Conservation (phyloP, 1,140 invertebrate species). For the Pogonognathellus flavescens region DNA sequence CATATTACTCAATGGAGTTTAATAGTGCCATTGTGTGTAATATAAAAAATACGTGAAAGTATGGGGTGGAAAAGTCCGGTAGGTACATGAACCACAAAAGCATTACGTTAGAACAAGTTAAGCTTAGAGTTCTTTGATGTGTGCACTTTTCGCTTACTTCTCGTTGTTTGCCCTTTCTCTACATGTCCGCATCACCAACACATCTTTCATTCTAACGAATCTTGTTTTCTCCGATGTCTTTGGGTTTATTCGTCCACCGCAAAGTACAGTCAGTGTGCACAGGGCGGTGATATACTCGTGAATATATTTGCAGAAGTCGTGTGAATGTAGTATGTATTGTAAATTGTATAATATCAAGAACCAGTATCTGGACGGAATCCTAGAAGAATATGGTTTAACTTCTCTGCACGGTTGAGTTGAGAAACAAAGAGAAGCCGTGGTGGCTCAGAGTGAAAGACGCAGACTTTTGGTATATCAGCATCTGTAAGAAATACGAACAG, state of each 20-base stretch:
- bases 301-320: too few relatives aligned
- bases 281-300: too few relatives aligned
- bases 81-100: too few relatives aligned
- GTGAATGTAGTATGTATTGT: too few relatives aligned
- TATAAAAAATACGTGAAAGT: too few relatives aligned
- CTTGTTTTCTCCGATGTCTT: background rate
- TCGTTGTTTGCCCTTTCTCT: background rate
- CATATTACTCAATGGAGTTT: too few relatives aligned
- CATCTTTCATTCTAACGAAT: background rate
- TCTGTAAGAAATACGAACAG: constrained; percentile 14
- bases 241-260: background rate
- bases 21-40: too few relatives aligned
- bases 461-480: background rate
- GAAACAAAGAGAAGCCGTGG: constrained; percentile 23
- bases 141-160: background rate
- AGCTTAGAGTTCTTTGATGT: background rate
- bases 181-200: background rate
- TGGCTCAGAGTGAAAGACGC: background rate
- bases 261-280: background rate
- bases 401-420: background rate
- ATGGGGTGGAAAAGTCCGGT: too few relatives aligned
- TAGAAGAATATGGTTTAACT: background rate
- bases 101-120: background rate
- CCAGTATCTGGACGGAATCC: background rate
- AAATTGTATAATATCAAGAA: too few relatives aligned